Conservation (phyloP, 2,113 vertebrate species). For the Motacilla alba region DNA sequence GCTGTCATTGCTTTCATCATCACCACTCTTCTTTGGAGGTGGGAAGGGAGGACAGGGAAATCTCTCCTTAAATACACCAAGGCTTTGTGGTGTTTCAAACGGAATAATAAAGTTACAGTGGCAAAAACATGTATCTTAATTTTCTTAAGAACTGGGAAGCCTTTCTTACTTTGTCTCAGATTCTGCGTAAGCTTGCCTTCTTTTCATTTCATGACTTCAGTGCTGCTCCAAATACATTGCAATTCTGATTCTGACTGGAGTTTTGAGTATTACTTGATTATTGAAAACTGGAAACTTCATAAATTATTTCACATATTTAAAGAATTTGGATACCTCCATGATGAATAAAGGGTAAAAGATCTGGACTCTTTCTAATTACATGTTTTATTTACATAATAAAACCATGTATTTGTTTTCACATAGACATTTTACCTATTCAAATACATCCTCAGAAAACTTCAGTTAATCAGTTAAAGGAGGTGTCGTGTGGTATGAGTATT, state of each 20-base stretch:
- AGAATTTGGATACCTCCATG: neutral
- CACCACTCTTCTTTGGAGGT: neutral
- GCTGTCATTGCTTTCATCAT: neutral
- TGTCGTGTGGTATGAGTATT: neutral
- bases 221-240: neutral
- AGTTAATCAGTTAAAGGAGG: neutral
- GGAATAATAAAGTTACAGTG: conserved; percentile 10
- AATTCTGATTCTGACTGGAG: neutral
- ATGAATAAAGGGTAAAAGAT: neutral
- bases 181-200: accelerated
- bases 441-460: neutral
- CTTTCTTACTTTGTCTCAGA: neutral
- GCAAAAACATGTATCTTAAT: neutral
- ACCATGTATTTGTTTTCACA: neutral
- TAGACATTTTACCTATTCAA: neutral
- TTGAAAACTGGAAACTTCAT: neutral
- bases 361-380: neutral
- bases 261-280: neutral
- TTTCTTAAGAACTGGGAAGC: neutral
- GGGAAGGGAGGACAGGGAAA: neutral
- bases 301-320: neutral
- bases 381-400: neutral
- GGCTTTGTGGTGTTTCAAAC: neutral
- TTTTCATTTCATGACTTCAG: neutral
- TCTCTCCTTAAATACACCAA: neutral